Conservation (phyloP, 2,797 vertebrate genomes). For the Graptemys geographica region DNA sequence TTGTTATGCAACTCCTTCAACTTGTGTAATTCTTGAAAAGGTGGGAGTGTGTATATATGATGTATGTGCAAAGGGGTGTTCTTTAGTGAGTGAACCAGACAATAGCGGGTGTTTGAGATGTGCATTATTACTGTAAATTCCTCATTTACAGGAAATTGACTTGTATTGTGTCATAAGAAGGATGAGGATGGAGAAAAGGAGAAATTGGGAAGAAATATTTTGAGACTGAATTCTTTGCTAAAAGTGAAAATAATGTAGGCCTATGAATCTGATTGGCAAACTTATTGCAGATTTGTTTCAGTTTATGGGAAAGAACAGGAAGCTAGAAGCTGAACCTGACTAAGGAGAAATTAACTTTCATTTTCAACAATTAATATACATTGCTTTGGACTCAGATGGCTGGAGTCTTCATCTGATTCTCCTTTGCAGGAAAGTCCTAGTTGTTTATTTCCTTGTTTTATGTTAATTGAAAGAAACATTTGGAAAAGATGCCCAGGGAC, state of each 20-base stretch:
- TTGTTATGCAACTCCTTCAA: neutral
- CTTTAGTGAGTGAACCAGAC: neutral
- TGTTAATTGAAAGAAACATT: neutral
- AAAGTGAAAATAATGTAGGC: conserved; percentile 31
- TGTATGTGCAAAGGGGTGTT: fast-evolving
- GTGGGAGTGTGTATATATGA: fast-evolving
- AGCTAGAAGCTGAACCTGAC: neutral
- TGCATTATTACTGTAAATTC: conserved; percentile 14
- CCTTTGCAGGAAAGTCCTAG: neutral
- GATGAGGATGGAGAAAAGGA: neutral
- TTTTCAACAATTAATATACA: conserved; percentile 17
- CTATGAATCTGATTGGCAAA: neutral
- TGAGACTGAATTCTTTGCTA: conserved; percentile 47
- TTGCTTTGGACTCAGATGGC: conserved; percentile 22
- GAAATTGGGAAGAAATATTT: conserved; percentile 17
- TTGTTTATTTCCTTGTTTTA: neutral
- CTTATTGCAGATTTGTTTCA: conserved; percentile 22
- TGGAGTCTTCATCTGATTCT: conserved; percentile 9
- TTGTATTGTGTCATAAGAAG: conserved; percentile 33
- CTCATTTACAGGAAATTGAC: conserved; percentile 30
- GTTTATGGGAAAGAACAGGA: conserved; percentile 19
- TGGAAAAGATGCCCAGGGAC: neutral
- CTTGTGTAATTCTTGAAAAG: neutral
- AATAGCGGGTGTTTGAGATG: neutral
- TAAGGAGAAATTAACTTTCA: conserved; percentile 25